phyloP scores from a whole-genome alignment of 2,113 vertebrate species.

The Amphilophus citrinellus region DNA sequence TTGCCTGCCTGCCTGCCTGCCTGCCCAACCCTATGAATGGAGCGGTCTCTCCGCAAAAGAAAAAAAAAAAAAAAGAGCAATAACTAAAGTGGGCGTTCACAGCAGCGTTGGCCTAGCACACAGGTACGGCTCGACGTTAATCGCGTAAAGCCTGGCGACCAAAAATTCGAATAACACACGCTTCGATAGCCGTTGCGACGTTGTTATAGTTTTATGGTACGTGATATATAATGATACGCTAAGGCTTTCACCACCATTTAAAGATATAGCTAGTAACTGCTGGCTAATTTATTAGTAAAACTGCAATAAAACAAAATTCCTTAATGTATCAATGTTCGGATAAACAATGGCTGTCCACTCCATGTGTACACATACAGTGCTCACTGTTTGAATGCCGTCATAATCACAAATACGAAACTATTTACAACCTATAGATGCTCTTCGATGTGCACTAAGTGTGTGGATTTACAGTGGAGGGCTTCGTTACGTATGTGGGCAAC shows the following conservation, averaged over 20 bases:
- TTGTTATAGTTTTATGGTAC: not conserved
- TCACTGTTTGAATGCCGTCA: not conserved
- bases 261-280: not conserved
- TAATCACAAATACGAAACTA: not conserved
- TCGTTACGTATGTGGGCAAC: not conserved
- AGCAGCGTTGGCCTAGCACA: slow-evolving; percentile 2
- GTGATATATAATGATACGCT: not conserved
- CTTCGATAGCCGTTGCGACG: not conserved
- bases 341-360: not conserved
- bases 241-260: not conserved
- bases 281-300: not conserved
- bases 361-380: not conserved
- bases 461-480: not conserved
- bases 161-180: not conserved
- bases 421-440: not conserved
- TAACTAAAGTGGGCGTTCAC: slow-evolving; percentile 73
- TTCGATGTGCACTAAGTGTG: too few species aligned
- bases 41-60: slow-evolving; percentile 41
- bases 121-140: not conserved
- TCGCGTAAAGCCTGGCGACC: slow-evolving; percentile 21
- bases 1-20: slow-evolving; percentile 35
- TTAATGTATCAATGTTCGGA: not conserved
- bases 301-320: not conserved
- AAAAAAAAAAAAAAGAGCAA: slow-evolving; percentile 55
- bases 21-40: slow-evolving; percentile 70